Percentiles rank a stretch among this genome's conserved stretches.
Conservation (phyloP, 2,797 vertebrate species). For the Mareca strepera region DNA sequence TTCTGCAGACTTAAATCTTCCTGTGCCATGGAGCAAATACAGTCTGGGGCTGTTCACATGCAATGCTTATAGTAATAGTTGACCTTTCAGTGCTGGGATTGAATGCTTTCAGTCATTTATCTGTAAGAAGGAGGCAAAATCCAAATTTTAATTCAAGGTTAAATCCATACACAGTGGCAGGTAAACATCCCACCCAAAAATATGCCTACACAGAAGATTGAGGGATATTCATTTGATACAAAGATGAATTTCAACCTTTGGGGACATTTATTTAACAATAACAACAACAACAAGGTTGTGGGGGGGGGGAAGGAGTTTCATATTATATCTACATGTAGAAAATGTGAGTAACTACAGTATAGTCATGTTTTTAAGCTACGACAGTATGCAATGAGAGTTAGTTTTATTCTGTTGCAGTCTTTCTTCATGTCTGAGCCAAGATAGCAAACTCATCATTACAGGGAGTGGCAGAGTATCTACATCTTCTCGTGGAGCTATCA, state of each 20-base stretch:
- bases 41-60: not conserved
- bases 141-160: not conserved
- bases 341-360: not conserved
- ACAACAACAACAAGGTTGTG: not conserved
- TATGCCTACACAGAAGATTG: not conserved
- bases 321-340: not conserved
- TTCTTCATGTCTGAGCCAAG: not conserved
- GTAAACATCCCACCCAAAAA: not conserved
- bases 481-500: slow-evolving; percentile 12
- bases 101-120: not conserved
- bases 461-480: not conserved
- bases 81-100: not conserved
- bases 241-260: not conserved
- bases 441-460: not conserved
- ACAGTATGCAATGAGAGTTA: not conserved
- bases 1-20: not conserved
- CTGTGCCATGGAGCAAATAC: not conserved
- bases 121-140: not conserved
- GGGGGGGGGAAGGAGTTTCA: not conserved
- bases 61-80: not conserved
- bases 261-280: not conserved
- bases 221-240: not conserved
- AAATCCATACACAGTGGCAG: accelerated
- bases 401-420: slow-evolving; percentile 6
- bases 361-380: not conserved